Conservation (phyloP, 2,797 vertebrate genomes). For the Sebastolobus alascanus region DNA sequence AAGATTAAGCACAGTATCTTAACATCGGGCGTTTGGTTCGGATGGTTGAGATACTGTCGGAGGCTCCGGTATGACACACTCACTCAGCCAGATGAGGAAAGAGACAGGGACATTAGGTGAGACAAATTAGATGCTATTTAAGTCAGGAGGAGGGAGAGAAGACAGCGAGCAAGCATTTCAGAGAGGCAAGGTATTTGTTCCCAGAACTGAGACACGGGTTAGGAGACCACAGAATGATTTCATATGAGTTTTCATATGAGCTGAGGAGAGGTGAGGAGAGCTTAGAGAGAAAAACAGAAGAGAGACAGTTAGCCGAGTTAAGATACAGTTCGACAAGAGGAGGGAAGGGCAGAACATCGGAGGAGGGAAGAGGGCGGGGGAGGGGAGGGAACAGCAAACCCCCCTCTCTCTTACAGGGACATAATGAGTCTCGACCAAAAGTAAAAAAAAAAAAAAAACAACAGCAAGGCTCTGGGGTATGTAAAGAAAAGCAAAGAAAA, state of each 20-base stretch:
- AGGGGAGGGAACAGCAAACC: slow-evolving; percentile 33
- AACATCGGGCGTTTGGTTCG: slow-evolving; percentile 7
- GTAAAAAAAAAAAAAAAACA: background rate
- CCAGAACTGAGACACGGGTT: slow-evolving; percentile 49
- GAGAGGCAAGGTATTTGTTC: slow-evolving; percentile 59
- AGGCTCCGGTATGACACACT: slow-evolving; percentile 38
- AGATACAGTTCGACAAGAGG: slow-evolving; percentile 77
- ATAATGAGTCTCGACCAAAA: slow-evolving; percentile 45
- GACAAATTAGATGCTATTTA: slow-evolving; percentile 34
- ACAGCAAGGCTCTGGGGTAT: slow-evolving; percentile 30
- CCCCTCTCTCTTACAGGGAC: slow-evolving; percentile 19
- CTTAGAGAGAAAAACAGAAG: slow-evolving; percentile 74
- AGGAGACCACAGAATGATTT: slow-evolving; percentile 71
- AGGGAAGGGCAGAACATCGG: slow-evolving; percentile 46
- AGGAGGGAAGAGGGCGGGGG: slow-evolving; percentile 20
- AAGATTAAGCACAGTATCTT: slow-evolving; percentile 61
- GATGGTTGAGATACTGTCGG: slow-evolving; percentile 54
- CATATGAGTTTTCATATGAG: slow-evolving; percentile 71
- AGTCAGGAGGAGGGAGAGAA: slow-evolving; percentile 28
- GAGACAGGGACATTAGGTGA: slow-evolving; percentile 51
- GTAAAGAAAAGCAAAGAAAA: slow-evolving; percentile 57
- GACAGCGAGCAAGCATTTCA: slow-evolving; percentile 41
- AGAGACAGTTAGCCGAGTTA: slow-evolving; percentile 87
- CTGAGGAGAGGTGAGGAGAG: slow-evolving; percentile 68
- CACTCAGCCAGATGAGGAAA: slow-evolving; percentile 54